Conservation (phyloP, 2,113 vertebrate species). For the Syrmaticus mikado region DNA sequence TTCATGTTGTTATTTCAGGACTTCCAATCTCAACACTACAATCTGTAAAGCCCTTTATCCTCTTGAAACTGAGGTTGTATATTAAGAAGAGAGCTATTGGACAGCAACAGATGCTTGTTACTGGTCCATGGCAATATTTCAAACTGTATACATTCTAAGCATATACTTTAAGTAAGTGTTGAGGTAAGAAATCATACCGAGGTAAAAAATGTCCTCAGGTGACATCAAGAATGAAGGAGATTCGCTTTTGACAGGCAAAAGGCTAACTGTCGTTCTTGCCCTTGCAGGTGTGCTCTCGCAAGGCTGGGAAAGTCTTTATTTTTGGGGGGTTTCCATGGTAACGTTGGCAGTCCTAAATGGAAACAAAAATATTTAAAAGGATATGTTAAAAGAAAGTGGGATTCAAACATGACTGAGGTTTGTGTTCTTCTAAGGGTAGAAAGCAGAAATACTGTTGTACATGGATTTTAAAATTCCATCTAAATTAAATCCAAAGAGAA, state of each 20-base stretch:
- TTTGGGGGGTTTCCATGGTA: slow-evolving; percentile 59
- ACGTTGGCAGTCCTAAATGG: slow-evolving; percentile 64
- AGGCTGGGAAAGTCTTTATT: slow-evolving; percentile 58
- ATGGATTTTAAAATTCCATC: background rate
- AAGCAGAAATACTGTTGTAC: background rate
- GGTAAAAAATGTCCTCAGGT: slow-evolving; percentile 37
- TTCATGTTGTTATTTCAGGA: background rate
- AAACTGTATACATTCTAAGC: background rate
- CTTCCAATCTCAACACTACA: slow-evolving; percentile 4
- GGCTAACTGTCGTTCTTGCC: background rate
- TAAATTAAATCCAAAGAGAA: background rate
- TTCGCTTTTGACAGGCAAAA: background rate
- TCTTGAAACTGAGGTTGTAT: background rate
- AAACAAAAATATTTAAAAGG: slow-evolving; percentile 68
- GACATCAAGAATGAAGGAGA: background rate
- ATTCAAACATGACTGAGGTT: slow-evolving; percentile 35
- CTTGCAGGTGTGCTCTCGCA: slow-evolving; percentile 65
- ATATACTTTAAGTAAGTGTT: background rate
- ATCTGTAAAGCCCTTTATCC: background rate
- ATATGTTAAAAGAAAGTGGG: background rate
- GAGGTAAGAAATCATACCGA: slow-evolving; percentile 14
- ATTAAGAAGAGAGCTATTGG: background rate
- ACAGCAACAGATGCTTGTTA: background rate
- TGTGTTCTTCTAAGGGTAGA: slow-evolving; percentile 13
- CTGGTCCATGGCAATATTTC: background rate